Evolutionary conservation across 2,888 invertebrate genomes (phyloP).

Genomic region (Acanthosepion pharaonis): DNA sequence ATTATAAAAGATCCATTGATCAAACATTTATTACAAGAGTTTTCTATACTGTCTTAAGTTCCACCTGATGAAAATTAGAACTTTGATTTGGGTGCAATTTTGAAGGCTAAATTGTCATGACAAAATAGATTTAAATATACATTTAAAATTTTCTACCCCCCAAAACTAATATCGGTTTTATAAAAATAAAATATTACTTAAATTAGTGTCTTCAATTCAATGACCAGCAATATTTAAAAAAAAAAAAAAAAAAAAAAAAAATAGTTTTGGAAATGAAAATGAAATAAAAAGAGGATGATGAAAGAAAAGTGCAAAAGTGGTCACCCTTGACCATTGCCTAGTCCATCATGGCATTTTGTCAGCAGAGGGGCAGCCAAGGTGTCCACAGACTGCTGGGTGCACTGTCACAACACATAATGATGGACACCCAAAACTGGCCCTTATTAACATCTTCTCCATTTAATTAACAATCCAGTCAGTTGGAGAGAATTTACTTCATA

Average conservation of each 20-base stretch:
- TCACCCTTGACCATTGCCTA: neutral
- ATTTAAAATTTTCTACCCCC: neutral
- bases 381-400: neutral
- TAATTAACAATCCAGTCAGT: neutral
- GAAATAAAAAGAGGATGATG: neutral
- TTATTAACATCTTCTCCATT: neutral
- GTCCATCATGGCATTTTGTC: neutral
- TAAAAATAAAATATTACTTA: neutral
- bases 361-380: neutral
- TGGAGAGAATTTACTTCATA: neutral
- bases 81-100: neutral
- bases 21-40: neutral
- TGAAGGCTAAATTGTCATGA: neutral
- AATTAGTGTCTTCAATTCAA: neutral
- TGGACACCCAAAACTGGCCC: neutral
- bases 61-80: neutral
- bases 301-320: neutral
- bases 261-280: neutral
- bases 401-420: slow-evolving; percentile 2
- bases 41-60: neutral
- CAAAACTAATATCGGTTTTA: no score
- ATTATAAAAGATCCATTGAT: no score
- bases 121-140: neutral
- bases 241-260: neutral
- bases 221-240: neutral